phyloP scores from a whole-genome alignment of 2,797 vertebrate genomes.

The Alosa sapidissima region DNA sequence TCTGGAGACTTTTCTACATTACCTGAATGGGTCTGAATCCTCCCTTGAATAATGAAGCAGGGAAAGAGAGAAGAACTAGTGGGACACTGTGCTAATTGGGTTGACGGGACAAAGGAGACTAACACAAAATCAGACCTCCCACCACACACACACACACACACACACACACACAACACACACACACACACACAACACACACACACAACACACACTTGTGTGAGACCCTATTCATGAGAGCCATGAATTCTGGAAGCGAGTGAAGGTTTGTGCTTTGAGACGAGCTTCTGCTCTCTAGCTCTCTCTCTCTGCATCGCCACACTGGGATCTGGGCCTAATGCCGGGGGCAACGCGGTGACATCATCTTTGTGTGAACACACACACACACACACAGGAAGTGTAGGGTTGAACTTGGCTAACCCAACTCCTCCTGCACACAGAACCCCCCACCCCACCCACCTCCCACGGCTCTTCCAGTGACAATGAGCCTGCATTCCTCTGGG shows the following conservation, averaged over 20 bases:
- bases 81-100: slow-evolving; percentile 78
- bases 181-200: slow-evolving; percentile 24
- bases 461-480: neutral
- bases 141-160: slow-evolving; percentile 35
- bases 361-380: slow-evolving; percentile 46
- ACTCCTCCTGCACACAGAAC: neutral
- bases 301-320: slow-evolving; percentile 25
- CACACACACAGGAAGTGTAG: slow-evolving; percentile 18
- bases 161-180: slow-evolving; percentile 21
- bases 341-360: slow-evolving; percentile 36
- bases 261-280: slow-evolving; percentile 32
- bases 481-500: slow-evolving; percentile 11
- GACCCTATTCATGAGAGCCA: slow-evolving; percentile 14
- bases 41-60: slow-evolving; percentile 97
- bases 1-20: slow-evolving; percentile 64
- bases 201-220: slow-evolving; percentile 26
- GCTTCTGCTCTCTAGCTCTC: neutral
- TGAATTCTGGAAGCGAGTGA: slow-evolving; percentile 37
- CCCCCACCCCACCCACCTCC: neutral
- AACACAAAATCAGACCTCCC: slow-evolving; percentile 8
- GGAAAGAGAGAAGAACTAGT: slow-evolving; percentile 95
- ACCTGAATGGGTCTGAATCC: slow-evolving; percentile 98
- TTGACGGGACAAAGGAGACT: slow-evolving; percentile 56
- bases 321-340: slow-evolving; percentile 32
- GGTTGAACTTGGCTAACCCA: neutral